Conservation (phyloP, 1,140 invertebrate genomes). For the Pectinophora gossypiella region DNA sequence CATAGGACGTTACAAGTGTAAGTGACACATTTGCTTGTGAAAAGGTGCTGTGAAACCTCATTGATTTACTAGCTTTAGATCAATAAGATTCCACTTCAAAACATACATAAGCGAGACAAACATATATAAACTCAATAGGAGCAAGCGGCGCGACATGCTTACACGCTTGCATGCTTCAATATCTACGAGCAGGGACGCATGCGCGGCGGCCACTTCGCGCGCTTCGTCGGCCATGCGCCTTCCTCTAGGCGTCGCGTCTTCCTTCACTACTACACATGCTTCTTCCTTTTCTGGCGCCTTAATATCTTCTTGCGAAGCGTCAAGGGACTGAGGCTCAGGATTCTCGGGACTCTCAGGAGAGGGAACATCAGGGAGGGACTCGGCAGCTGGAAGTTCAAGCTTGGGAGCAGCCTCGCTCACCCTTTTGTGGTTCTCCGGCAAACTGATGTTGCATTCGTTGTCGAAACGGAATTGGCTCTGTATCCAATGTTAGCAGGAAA, state of each 20-base stretch:
- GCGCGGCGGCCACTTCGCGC: conserved; percentile 66
- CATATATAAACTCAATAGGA: conserved; percentile 24
- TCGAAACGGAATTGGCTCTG: conserved; percentile 99
- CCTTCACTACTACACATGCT: conserved; percentile 61
- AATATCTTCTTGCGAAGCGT: conserved; percentile 32
- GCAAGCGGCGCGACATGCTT: conserved; percentile 72
- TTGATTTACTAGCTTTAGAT: not conserved
- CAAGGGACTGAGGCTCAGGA: conserved; percentile 29
- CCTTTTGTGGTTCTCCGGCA: conserved; percentile 96
- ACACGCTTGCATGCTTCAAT: conserved; percentile 76
- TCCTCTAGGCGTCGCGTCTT: conserved; percentile 61
- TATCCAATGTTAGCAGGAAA: conserved; percentile 61
- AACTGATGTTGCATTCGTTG: conserved; percentile 96
- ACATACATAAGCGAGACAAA: conserved; percentile 34
- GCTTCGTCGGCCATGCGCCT: conserved; percentile 57
- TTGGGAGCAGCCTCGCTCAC: conserved; percentile 83
- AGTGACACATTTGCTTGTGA: not conserved
- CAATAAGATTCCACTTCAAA: not conserved
- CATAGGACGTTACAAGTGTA: not conserved
- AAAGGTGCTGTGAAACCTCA: not conserved
- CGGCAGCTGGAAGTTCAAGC: conserved; percentile 40
- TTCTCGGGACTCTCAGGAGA: conserved; percentile 8
- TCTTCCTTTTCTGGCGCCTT: conserved; percentile 36
- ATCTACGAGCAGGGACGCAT: conserved; percentile 72
- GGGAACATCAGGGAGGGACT: conserved; percentile 19